Base-by-base conservation (phyloP, 2,888 invertebrate genomes). In the Drosophila demipolita region DNA sequence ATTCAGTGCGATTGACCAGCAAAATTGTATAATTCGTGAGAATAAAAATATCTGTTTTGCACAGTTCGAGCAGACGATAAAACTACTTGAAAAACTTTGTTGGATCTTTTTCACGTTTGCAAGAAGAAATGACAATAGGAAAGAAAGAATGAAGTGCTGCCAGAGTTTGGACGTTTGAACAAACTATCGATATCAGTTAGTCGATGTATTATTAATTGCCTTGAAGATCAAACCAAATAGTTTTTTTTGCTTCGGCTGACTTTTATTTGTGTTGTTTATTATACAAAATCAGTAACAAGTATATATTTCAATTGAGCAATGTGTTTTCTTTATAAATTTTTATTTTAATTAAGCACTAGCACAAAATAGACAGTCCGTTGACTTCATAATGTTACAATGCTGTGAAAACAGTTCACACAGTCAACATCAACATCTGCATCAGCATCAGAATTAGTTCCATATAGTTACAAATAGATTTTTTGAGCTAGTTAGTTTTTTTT, bases 301-400 rank as follows among this genome's bases (percentile, higher is more conserved):
- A 20, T 3, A 12, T 42, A 11, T 42, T 20, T 15, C 3, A 15
- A 45, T 45, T 7, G 12, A 15, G 12, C 20, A 23, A 45, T 45
- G 0, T 45, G 15, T 7, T 45, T 45, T 20, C 20, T n/a, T 45
- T 45, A 20, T 20, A 0, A 45, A 20, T 45, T 20, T 15, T 3
- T 72, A 79, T 87, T 87, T 87, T 84, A 79, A 87, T 87, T 82
- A 80, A 70, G 58, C 69, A 75, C 64, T 62, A 61, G 69, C 55
- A 45, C 23, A 73, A 81, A 71, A 71, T 77, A 69, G 42, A 53
- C 52, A 42, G 52, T 8, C 20, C 38, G 38, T 17, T 45, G 60
- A 45, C 62, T 64, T 62, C 23, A 23, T 61, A 29, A 20, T 20
- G 12, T 20, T 45, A 20, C 3, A 20, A 15, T 45, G 20, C 20